Evolutionary conservation across 64 coral and sea anemone species (phyloP), one percentile per base, ranked within the genome.

Genomic region (Stichodactyla helianthus): DNA sequence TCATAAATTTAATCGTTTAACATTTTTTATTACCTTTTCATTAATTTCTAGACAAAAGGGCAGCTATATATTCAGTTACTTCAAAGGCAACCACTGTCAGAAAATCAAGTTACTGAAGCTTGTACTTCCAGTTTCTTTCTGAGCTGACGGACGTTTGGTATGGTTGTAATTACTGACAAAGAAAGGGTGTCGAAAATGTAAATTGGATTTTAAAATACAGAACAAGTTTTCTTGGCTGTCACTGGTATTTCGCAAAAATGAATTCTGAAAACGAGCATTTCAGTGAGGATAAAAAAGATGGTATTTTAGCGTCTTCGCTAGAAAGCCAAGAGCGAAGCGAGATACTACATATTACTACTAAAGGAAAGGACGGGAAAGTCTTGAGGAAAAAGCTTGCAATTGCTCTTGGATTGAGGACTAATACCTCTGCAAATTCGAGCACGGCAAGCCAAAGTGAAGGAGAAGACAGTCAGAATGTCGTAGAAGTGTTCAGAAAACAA

Each of bases 331-430:
- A n/a, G 62, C 19, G 18, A 65, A 65, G 9, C 62, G 5, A 65
- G 20, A 65, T 8, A 7, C 62, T 10, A 31, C 77, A 79, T n/a
- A 79, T 79, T 51, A 79, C 77, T 79, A 6, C 77, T 79, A 50
- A 50, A 79, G 77, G 77, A 31, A 79, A 79, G 50, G 77, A 79
- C 7, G 77, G 77, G 31, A 31, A 52, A 50, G 16, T 52, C 3
- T 25, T 79, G 26, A 79, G 77, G 13, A 79, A 79, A 79, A 79
- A 79, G 16, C 77, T 79, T 14, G 77, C 77, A 19, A 79, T 79
- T 50, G 77, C 77, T 52, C 26, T 79, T 14, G 77, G 77, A 28
- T 79, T 79, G 26, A 79, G 31, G 11, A 5, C 50, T 16, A 79
- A 14, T 52, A 28, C 77, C 0, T 79, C 77, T 3, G 18, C 27